Percentiles rank a stretch among this genome's conserved stretches.
Conservation (phyloP, 2,888 invertebrate species). For the Chaitophorus viminalis region DNA sequence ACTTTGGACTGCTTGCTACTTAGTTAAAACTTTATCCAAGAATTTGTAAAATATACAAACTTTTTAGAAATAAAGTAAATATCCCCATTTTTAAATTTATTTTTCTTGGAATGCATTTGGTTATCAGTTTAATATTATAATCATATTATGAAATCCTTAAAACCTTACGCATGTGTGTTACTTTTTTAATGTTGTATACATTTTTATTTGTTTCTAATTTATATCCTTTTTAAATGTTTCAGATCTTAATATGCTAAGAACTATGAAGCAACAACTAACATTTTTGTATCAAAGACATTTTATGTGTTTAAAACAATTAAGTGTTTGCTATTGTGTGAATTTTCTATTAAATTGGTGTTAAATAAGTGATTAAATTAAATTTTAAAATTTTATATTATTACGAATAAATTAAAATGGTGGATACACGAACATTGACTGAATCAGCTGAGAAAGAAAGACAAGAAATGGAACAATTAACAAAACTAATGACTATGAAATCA, state of each 20-base stretch:
- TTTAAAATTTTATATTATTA: not conserved
- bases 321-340: slow-evolving; percentile 7
- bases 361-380: slow-evolving; percentile 31
- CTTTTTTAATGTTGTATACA: not conserved
- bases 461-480: slow-evolving; percentile 89
- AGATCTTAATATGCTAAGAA: slow-evolving; percentile 34
- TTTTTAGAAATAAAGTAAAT: no score
- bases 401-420: slow-evolving; percentile 51
- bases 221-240: slow-evolving; percentile 21
- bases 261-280: not conserved
- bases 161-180: not conserved
- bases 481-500: slow-evolving; percentile 86
- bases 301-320: slow-evolving; percentile 19
- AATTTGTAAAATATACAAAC: no score
- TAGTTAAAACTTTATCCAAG: no score
- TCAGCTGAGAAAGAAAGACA: slow-evolving; percentile 72
- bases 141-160: not conserved
- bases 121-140: not conserved
- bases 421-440: slow-evolving; percentile 64
- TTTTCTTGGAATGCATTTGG: not conserved
- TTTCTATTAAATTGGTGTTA: slow-evolving; percentile 41
- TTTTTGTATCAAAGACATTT: slow-evolving; percentile 20
- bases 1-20: no score
- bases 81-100: no score
- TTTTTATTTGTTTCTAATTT: not conserved